Conservation (phyloP, 2,797 vertebrate species). For the Clarias laeviceps region DNA sequence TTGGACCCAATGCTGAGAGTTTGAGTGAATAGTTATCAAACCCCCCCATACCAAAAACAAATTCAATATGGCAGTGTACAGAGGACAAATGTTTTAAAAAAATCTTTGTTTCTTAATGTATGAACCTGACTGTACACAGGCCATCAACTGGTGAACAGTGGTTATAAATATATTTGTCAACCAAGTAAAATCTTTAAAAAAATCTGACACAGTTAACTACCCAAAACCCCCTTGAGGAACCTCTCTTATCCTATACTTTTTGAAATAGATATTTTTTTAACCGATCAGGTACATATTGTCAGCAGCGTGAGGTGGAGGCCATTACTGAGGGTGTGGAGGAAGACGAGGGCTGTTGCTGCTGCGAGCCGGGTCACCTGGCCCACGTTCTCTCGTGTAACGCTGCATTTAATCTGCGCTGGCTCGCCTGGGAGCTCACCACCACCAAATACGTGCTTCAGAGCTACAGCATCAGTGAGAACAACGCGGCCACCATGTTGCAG, state of each 20-base stretch:
- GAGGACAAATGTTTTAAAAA: too few species aligned
- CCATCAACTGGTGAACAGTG: neutral
- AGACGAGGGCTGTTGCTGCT: slow-evolving; percentile 92
- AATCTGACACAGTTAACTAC: neutral
- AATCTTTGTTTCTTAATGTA: too few species aligned
- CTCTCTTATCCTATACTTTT: neutral
- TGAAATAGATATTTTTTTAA: neutral
- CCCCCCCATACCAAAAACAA: too few species aligned
- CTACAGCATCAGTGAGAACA: slow-evolving; percentile 95
- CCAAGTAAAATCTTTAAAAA: neutral
- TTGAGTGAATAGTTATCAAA: too few species aligned
- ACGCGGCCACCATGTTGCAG: slow-evolving; percentile 92
- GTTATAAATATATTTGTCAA: neutral
- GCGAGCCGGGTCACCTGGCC: slow-evolving; percentile 86
- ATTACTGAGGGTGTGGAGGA: slow-evolving; percentile 95
- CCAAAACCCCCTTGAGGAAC: neutral
- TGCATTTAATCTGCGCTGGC: slow-evolving; percentile 92
- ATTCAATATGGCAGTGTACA: too few species aligned
- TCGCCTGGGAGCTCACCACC: slow-evolving; percentile 91
- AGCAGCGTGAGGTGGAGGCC: slow-evolving; percentile 96
- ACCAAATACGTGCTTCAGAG: slow-evolving; percentile 94
- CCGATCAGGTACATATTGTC: slow-evolving; percentile 89
- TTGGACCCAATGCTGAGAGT: too few species aligned
- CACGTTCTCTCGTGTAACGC: slow-evolving; percentile 92
- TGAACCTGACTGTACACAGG: neutral